Conservation (phyloP, 1,140 invertebrate species). For the Penaeus vannamei region DNA sequence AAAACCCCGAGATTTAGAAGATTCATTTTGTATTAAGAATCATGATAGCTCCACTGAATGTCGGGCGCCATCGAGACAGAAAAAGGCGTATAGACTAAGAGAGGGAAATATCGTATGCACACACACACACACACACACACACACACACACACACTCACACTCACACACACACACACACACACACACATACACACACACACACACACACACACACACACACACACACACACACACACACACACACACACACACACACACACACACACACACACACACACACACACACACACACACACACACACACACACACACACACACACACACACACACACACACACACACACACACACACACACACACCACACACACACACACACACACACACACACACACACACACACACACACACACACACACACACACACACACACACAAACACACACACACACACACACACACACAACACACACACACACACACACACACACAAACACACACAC, state of each 20-base stretch:
- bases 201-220: not conserved
- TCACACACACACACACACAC: not conserved
- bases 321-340: not conserved
- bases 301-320: not conserved
- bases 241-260: too few relatives aligned
- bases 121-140: not conserved
- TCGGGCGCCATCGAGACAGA: too few relatives aligned
- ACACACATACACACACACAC: not conserved
- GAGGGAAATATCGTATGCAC: too few relatives aligned
- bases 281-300: conserved; percentile 9
- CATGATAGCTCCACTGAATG: too few relatives aligned
- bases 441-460: too few relatives aligned
- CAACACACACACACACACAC: not conserved
- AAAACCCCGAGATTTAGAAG: too few relatives aligned
- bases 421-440: not conserved
- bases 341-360: conserved; percentile 16
- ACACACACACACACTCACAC: not conserved
- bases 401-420: not conserved
- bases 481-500: not conserved
- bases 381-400: not conserved
- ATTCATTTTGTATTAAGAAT: too few relatives aligned
- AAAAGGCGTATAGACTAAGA: too few relatives aligned
- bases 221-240: too few relatives aligned
- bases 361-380: not conserved
- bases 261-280: not conserved